Base-by-base conservation (phyloP, 2,888 invertebrate species). In the Metallyticus violacea region DNA sequence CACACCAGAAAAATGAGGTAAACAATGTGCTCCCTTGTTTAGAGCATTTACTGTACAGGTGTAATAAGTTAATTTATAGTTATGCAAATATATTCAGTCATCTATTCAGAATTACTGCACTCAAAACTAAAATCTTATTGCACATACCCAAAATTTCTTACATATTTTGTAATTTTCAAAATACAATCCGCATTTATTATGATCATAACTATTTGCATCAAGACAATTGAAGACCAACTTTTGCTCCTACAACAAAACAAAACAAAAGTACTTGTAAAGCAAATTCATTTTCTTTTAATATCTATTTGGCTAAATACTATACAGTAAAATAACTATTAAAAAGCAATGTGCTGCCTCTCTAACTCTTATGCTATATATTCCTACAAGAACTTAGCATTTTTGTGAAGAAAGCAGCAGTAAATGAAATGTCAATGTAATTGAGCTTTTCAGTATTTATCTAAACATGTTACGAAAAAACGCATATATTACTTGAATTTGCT, bases 101-200 rank as follows among this genome's bases (percentile, higher is more conserved):
- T 40, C 7, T 82, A 40, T 7, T 76, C 3, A 7, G 7, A 62
- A 40, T 76, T 62, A 40, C 9, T 26, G 40, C 7, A 25, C 15
- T 82, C 15, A 4, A 7, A 1, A 7, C 26, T 2, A n/a, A 22
- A 82, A 25, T n/a, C 7, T 77, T 40, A 77, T 85, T 30, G 7
- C 26, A 86, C 91, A 91, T 93, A 97, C 97, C 97, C 97, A 97
- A 92, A 97, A 97, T 88, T 94, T 94, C 91, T 95, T 96, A 91
- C 97, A 97, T 4, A 93, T 94, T 88, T 94, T 96, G 90, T 97
- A 97, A 91, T 97, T 97, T 77, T 94, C 93, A 90, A 97, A 97
- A 90, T 95, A 94, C 0, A 91, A 87, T 89, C 92, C 91, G 90
- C 97, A 97, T 90, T 94, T 94, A 0, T 93, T 93, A 85, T 93